Conservation (phyloP, 2,113 vertebrate species). For the Eleginops maclovinus region DNA sequence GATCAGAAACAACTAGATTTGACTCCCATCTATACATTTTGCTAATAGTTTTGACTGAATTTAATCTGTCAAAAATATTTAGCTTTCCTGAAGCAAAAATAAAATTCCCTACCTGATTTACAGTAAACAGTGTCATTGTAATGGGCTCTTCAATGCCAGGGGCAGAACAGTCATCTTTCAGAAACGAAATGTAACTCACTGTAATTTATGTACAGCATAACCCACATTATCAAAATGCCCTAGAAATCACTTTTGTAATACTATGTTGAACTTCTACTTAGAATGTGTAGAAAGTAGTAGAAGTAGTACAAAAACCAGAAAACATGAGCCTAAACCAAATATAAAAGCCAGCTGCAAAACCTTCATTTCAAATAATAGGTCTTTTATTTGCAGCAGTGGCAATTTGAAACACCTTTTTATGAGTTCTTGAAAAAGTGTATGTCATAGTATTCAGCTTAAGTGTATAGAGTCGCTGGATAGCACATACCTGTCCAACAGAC, state of each 20-base stretch:
- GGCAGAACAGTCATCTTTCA: too few relatives aligned
- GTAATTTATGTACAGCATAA: too few relatives aligned
- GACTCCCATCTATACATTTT: not conserved
- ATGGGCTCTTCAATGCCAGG: too few relatives aligned
- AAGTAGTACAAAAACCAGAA: not conserved
- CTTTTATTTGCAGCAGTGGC: not conserved
- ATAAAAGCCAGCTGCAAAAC: not conserved
- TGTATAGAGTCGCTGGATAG: not conserved
- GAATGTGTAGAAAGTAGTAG: not conserved
- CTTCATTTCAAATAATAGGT: not conserved
- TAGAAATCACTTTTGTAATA: too few relatives aligned
- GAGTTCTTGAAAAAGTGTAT: not conserved
- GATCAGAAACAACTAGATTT: not conserved
- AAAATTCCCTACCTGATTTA: too few relatives aligned
- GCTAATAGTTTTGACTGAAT: not conserved
- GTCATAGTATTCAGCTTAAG: not conserved
- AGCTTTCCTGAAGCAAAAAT: not conserved
- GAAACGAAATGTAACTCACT: too few relatives aligned
- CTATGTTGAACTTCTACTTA: not conserved
- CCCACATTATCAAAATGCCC: too few relatives aligned
- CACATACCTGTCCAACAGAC: constrained; percentile 5
- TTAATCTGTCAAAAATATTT: not conserved
- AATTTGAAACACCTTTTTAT: not conserved
- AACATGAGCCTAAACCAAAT: not conserved
- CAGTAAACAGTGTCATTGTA: not conserved